Evolutionary conservation across 1,140 invertebrate species (phyloP), one percentile per base, ranked within the genome.

Genomic region (Zelostemma sp.): DNA sequence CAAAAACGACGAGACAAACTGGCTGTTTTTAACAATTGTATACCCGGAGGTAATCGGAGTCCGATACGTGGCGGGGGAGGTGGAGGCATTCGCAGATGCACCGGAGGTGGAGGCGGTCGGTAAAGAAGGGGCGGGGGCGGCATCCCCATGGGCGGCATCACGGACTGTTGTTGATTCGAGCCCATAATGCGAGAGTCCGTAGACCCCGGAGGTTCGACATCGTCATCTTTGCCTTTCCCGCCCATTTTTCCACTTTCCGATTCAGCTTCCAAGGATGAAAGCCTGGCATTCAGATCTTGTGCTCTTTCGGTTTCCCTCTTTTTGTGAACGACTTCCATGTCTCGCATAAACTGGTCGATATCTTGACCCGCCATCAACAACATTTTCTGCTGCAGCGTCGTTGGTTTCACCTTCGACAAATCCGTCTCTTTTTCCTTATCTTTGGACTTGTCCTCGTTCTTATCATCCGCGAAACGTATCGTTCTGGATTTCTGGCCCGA

Each of bases 311-410:
- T 87, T 77, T 92, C 90, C 50, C 90, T 87, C 72, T 92, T 93
- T 67, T 90, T 91, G 72, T 94, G 92, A 0, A 93, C 93, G 40
- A 93, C 91, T 84, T 94, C 93, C 91, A 94, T 93, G 86, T 96
- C 94, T 77, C 94, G 93, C 91, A 95, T 95, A 75, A 95, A 95
- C 41, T 93, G 91, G 74, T 96, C 94, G n/a, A 95, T 93, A 77
- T 96, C 94, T 84, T 96, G 94, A 1, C 94, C 94, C 12, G 93
- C 92, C 75, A 95, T 89, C 5, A 91, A 91, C 59, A 95, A 87
- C 92, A 95, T 95, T 77, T 92, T 91, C 63, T 94, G 92, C 71
- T 95, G 93, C 8, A 95, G 76, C 0, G 89, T 90, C 0, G 91
- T 93, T 0, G 93, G 92, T 73, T 93, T 92, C 0, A 89, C 86